Percentiles rank a stretch among this genome's conserved stretches.
Conservation (phyloP, 2,113 vertebrate genomes). For the Condylura cristata region DNA sequence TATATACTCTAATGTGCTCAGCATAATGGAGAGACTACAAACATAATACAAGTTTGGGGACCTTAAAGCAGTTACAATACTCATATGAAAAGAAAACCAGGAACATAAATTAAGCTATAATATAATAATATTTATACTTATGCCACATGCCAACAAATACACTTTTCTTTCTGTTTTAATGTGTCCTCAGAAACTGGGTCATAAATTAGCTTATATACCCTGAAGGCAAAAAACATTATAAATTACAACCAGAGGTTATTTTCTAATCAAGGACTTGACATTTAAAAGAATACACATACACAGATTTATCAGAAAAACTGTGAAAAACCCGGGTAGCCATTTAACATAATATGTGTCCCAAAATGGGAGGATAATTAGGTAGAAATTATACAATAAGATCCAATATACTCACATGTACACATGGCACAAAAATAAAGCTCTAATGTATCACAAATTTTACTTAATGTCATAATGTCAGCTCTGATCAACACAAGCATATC, state of each 20-base stretch:
- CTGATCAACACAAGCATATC: conserved; percentile 55
- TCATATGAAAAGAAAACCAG: neutral
- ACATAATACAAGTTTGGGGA: conserved; percentile 32
- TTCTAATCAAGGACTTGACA: conserved; percentile 29
- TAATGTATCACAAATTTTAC: conserved; percentile 60
- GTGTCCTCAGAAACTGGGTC: neutral
- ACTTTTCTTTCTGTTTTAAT: conserved; percentile 40
- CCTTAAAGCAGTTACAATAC: conserved; percentile 13
- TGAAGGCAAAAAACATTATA: conserved; percentile 8
- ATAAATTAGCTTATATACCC: conserved; percentile 27
- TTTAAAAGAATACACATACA: neutral
- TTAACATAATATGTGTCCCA: conserved; percentile 16
- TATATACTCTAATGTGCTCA: neutral
- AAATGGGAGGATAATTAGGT: conserved; percentile 56
- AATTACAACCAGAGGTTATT: conserved; percentile 34
- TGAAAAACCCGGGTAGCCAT: neutral
- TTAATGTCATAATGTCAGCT: conserved; percentile 21
- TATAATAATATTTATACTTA: conserved; percentile 50
- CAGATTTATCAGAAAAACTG: neutral
- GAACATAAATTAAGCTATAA: conserved; percentile 52
- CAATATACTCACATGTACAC: neutral
- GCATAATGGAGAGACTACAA: conserved; percentile 37
- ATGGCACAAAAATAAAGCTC: conserved; percentile 50
- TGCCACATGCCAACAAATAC: neutral
- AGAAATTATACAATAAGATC: conserved; percentile 50